Evolutionary conservation across 64 coral and sea anemone species (phyloP), one percentile per base, ranked within the genome.

Genomic region (Montipora sp.): DNA sequence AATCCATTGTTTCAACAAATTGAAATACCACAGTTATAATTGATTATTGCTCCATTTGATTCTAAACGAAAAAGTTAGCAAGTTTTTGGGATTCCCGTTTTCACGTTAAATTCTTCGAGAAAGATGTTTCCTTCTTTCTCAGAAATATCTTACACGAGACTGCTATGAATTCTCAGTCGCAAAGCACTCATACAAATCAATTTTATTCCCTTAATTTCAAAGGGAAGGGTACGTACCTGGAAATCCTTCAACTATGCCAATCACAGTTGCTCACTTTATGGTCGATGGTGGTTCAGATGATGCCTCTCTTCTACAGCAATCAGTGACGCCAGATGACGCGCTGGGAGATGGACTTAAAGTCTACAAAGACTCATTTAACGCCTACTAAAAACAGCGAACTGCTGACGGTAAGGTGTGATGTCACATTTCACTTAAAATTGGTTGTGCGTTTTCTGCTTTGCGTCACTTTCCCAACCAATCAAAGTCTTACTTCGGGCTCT

Each of bases 331-430:
- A 15, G 94, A 99, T 48, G 98, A 92, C 51, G 77, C 98, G 46
- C 75, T 99, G 76, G 98, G 98, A 77, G 98, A 99, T 84, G 98
- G 98, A 87, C 92, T 99, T 66, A 99, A 99, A 96, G 98, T 99
- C 80, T 99, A 96, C 86, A 99, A 94, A 80, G 94, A 96, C 48
- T 99, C 98, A 72, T 99, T 99, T 75, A 99, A 94, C 65, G 98
- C 98, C 80, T 99, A 99, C 68, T 99, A 94, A 51, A 72, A 15
- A 69, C 23, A 84, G 79, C 7, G 3, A 15, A 48, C 12, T 63
- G 45, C 65, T 49, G 18, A 85, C 60, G 15, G 61, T 9, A 85
- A 71, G 82, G 63, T 85, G 19, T 13, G 16, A 59, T 51, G 6
- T 20, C 4, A 43, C 36, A 36, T 36, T 36, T 36, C 36, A 36